Evolutionary conservation across 2,888 invertebrate genomes (phyloP).

Genomic region (Ceramica pisi): DNA sequence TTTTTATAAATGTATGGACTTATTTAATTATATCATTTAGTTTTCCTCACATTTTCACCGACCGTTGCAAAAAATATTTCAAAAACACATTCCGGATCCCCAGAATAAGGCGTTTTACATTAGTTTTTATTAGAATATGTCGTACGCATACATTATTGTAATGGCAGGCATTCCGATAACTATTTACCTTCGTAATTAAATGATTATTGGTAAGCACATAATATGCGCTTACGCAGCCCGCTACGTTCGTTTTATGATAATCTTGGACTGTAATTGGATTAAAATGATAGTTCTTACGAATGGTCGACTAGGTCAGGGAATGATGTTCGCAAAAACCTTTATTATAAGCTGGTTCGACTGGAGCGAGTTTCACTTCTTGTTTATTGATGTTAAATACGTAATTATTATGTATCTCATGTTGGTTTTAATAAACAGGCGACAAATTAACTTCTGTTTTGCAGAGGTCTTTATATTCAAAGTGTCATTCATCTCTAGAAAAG

Average conservation of each 20-base stretch:
- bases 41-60: too few relatives aligned
- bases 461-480: not conserved
- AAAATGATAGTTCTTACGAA: slow-evolving; percentile 70
- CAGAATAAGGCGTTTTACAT: slow-evolving; percentile 68
- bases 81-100: not conserved
- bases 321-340: slow-evolving; percentile 60
- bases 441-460: not conserved
- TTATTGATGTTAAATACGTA: slow-evolving; percentile 19
- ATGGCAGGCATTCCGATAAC: slow-evolving; percentile 71
- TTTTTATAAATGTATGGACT: too few relatives aligned
- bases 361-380: slow-evolving; percentile 35
- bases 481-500: not conserved
- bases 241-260: slow-evolving; percentile 67
- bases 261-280: slow-evolving; percentile 65
- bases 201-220: slow-evolving; percentile 79
- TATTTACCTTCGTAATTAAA: slow-evolving; percentile 77
- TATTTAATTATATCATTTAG: too few relatives aligned
- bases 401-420: slow-evolving; percentile 5
- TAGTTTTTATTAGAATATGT: slow-evolving; percentile 70
- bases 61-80: too few relatives aligned
- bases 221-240: slow-evolving; percentile 65
- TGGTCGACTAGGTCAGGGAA: slow-evolving; percentile 60
- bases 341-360: slow-evolving; percentile 24
- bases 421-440: not conserved
- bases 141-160: slow-evolving; percentile 76